A percentile compares a stretch with the other conserved stretches of the same genome.
These are phyloP conservation scores for Muscidifurax raptorellus DNA, from an alignment of 1,140 invertebrate species.

Conservation along the genomic window DNA sequence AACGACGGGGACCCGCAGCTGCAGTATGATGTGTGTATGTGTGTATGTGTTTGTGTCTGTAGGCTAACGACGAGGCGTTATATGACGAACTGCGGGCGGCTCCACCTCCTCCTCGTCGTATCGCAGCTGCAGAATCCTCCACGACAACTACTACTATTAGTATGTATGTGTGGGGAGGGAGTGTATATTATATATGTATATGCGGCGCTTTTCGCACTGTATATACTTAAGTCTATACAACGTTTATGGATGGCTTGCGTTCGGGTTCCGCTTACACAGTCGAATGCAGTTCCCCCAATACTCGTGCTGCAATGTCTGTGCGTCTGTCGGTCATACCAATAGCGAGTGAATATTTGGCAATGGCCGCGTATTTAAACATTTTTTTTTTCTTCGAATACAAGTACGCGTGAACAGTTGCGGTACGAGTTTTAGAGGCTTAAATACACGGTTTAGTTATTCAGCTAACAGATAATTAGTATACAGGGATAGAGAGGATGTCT, in stretches of 20 bases:
- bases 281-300: not conserved
- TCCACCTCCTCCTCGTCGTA: not conserved
- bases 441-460: not conserved
- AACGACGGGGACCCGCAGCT: not conserved
- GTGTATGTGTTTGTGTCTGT: not conserved
- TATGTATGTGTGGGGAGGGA: not conserved
- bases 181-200: not conserved
- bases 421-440: constrained; percentile 1
- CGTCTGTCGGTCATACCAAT: not conserved
- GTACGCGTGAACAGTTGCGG: not conserved
- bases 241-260: not conserved
- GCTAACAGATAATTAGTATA: not conserved
- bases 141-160: not conserved
- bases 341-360: not conserved
- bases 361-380: no score
- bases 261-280: not conserved
- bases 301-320: not conserved
- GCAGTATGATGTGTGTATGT: no score
- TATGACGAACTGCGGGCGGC: no score
- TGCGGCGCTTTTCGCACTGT: not conserved
- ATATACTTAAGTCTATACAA: not conserved
- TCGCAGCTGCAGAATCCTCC: not conserved
- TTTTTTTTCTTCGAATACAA: no score
- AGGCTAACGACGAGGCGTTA: not conserved
- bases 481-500: not conserved